These are phyloP conservation scores for Pygoscelis adeliae DNA, from an alignment of 2,113 vertebrate species.

Conservation along the genomic window DNA sequence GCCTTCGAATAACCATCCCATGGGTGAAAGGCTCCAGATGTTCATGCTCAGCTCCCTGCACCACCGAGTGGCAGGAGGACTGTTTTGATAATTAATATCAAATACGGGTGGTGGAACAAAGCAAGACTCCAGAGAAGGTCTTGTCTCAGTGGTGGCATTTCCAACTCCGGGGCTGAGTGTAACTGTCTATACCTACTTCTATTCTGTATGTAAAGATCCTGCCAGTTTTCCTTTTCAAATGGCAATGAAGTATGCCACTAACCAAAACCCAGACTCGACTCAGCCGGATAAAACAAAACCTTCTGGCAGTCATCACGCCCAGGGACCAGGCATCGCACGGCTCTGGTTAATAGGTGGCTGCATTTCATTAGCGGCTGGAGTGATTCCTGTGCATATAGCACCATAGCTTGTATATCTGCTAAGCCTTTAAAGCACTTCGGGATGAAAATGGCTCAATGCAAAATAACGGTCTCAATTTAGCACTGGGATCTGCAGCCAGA, in stretches of 20 bases:
- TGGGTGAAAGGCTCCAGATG: neutral
- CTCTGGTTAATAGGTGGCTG: constrained; percentile 24
- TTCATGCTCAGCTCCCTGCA: neutral
- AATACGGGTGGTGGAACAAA: neutral
- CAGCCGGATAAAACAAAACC: neutral
- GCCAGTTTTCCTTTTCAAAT: neutral
- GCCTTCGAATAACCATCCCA: neutral
- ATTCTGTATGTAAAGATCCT: neutral
- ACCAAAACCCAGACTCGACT: neutral
- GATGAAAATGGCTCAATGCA: constrained; percentile 43
- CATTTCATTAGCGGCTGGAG: constrained; percentile 48
- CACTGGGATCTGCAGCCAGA: constrained; percentile 13
- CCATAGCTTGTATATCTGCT: neutral
- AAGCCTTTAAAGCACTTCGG: neutral
- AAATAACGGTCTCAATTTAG: constrained; percentile 51
- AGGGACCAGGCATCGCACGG: neutral
- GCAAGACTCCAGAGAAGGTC: neutral
- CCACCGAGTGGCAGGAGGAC: neutral
- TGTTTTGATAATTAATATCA: neutral
- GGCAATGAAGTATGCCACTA: neutral
- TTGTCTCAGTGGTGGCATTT: neutral
- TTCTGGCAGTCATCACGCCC: neutral
- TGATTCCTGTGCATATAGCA: constrained; percentile 17
- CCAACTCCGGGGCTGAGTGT: neutral
- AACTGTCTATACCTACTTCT: neutral